phyloP scores from a whole-genome alignment of 2,797 vertebrate genomes.

The Esox masquinongy region DNA sequence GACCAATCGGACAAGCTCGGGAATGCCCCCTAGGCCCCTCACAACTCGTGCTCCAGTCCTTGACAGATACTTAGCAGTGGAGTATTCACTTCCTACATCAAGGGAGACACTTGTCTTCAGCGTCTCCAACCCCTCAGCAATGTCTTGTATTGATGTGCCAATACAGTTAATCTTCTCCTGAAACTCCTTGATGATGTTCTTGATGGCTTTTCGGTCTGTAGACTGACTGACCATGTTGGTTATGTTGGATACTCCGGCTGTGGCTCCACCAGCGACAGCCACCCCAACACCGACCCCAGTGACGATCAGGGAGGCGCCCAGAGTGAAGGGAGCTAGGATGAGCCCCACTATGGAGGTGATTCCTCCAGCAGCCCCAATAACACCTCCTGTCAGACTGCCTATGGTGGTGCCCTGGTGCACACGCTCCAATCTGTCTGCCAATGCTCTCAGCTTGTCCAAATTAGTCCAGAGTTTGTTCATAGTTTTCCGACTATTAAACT shows the following conservation, averaged over 20 bases:
- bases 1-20: constrained; percentile 26
- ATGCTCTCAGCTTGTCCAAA: too few species aligned
- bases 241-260: constrained; percentile 38
- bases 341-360: constrained; percentile 58
- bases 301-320: constrained; percentile 44
- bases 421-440: too few species aligned
- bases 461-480: too few species aligned
- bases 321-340: constrained; percentile 35
- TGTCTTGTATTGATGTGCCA: constrained; percentile 13
- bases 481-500: background rate
- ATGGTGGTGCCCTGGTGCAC: too few species aligned
- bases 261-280: constrained; percentile 28
- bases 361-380: too few species aligned
- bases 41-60: background rate
- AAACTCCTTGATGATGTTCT: constrained; percentile 21
- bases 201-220: constrained; percentile 24
- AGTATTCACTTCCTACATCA: fast-evolving
- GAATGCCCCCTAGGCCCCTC: background rate
- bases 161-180: constrained; percentile 27
- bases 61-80: background rate
- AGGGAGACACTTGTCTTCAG: background rate
- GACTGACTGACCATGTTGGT: constrained; percentile 45
- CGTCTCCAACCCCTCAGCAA: constrained; percentile 10
- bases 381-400: too few species aligned
- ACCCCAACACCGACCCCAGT: constrained; percentile 42